phyloP scores from a whole-genome alignment of 92 coral and sea anemone species.

The Palythoa grandis region DNA sequence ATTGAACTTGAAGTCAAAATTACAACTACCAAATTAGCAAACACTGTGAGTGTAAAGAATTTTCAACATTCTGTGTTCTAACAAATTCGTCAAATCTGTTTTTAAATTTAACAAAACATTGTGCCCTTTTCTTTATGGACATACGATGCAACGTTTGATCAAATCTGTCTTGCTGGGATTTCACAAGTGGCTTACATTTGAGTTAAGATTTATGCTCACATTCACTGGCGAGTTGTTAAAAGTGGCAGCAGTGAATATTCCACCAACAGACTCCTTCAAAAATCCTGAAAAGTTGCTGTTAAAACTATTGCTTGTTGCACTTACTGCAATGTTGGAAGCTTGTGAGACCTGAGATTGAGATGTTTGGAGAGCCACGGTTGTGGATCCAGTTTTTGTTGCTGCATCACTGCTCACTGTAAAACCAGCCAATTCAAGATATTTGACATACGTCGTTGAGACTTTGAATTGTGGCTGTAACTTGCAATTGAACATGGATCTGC shows the following conservation, averaged over 20 bases:
- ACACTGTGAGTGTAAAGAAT: constrained; percentile 1
- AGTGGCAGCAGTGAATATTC: not conserved
- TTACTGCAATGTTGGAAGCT: not conserved
- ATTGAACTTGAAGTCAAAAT: no score
- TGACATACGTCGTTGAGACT: no score
- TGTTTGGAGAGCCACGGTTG: no score
- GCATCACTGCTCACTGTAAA: no score
- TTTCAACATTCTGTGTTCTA: constrained; percentile 9
- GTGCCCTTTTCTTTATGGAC: not conserved
- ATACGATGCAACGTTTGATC: constrained; percentile 15
- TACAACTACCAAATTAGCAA: not conserved
- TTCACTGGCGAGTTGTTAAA: constrained; percentile 12
- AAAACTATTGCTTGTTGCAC: not conserved
- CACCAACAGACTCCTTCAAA: no score
- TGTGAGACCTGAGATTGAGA: no score
- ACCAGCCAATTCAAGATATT: no score
- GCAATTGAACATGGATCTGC: no score
- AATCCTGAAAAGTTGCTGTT: no score
- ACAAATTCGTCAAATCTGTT: constrained; percentile 3
- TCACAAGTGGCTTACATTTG: not conserved
- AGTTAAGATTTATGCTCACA: no score
- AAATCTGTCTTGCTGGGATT: constrained; percentile 21
- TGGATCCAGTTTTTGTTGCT: no score
- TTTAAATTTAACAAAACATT: not conserved
- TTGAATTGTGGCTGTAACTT: not conserved